phyloP scores from a whole-genome alignment of 2,888 invertebrate genomes.

The Patella ulyssiponensis region DNA sequence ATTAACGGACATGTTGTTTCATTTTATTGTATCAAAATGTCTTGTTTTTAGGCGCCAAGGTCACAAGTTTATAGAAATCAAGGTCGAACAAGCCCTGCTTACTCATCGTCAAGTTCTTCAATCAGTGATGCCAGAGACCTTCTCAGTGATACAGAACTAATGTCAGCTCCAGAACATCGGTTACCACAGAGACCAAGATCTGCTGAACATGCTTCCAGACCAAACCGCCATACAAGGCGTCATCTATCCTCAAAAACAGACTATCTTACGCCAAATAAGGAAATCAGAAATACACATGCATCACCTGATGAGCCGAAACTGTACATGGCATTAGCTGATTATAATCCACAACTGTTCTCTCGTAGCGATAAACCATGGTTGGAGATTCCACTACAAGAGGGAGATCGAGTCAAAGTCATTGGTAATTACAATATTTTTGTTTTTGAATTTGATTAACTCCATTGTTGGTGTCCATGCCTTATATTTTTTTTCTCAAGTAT shows the following conservation, averaged over 20 bases:
- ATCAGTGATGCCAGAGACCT: slow-evolving; percentile 43
- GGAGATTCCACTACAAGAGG: slow-evolving; percentile 62
- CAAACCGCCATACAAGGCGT: slow-evolving; percentile 4
- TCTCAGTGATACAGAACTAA: slow-evolving; percentile 28
- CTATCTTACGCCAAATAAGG: slow-evolving; percentile 18
- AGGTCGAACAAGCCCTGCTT: background rate
- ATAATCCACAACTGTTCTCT: slow-evolving; percentile 60
- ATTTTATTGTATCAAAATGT: too few species aligned
- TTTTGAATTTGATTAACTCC: background rate
- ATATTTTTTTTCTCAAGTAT: background rate
- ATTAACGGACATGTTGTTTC: too few species aligned
- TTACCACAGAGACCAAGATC: slow-evolving; percentile 21
- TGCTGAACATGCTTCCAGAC: slow-evolving; percentile 18
- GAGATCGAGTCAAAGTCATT: slow-evolving; percentile 60
- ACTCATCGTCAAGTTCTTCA: slow-evolving; percentile 47
- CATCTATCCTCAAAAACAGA: slow-evolving; percentile 16
- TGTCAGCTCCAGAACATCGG: background rate
- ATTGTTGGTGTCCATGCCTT: too few species aligned
- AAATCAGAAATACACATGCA: background rate
- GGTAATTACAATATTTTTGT: slow-evolving; percentile 38
- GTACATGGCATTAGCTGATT: slow-evolving; percentile 60
- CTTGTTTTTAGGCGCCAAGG: too few species aligned
- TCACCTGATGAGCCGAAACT: slow-evolving; percentile 26
- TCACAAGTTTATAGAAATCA: background rate
- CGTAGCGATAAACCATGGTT: slow-evolving; percentile 56